A percentile compares a stretch with the other conserved stretches of the same genome.
Conservation (phyloP, 2,888 invertebrate genomes). For the Lacanobia wlatinum region DNA sequence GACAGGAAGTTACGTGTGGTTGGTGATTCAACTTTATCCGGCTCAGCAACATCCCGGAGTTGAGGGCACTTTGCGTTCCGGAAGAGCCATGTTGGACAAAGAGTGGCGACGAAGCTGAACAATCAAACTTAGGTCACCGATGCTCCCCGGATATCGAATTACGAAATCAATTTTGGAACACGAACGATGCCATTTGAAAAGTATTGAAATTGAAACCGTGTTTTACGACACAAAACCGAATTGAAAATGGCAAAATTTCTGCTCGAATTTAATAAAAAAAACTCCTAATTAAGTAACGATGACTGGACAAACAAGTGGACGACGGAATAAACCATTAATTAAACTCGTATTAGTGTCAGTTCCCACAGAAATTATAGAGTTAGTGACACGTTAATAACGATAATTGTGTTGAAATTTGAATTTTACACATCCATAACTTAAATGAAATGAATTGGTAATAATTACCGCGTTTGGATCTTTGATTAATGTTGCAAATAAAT, state of each 20-base stretch:
- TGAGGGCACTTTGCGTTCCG: slow-evolving; percentile 76
- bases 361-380: slow-evolving; percentile 68
- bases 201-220: slow-evolving; percentile 23
- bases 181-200: slow-evolving; percentile 20
- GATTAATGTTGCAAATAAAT: slow-evolving; percentile 27
- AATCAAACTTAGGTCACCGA: slow-evolving; percentile 73
- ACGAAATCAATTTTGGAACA: slow-evolving; percentile 61
- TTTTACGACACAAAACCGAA: slow-evolving; percentile 29
- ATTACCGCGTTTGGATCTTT: slow-evolving; percentile 12
- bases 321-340: slow-evolving; percentile 76
- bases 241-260: slow-evolving; percentile 46
- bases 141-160: slow-evolving; percentile 67
- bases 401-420: slow-evolving; percentile 49
- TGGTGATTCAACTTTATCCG: slow-evolving; percentile 77
- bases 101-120: slow-evolving; percentile 68
- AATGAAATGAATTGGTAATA: slow-evolving; percentile 31
- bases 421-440: slow-evolving; percentile 36
- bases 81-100: slow-evolving; percentile 76
- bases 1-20: slow-evolving; percentile 75
- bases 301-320: slow-evolving; percentile 73
- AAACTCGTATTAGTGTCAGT: slow-evolving; percentile 69
- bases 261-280: slow-evolving; percentile 56
- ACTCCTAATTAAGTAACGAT: slow-evolving; percentile 72
- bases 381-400: slow-evolving; percentile 70
- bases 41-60: slow-evolving; percentile 70